Percentiles rank a stretch among this genome's conserved stretches.
Evolutionary conservation across 2,888 invertebrate genomes (phyloP).

Genomic region (Strigamia transsilvanica): DNA sequence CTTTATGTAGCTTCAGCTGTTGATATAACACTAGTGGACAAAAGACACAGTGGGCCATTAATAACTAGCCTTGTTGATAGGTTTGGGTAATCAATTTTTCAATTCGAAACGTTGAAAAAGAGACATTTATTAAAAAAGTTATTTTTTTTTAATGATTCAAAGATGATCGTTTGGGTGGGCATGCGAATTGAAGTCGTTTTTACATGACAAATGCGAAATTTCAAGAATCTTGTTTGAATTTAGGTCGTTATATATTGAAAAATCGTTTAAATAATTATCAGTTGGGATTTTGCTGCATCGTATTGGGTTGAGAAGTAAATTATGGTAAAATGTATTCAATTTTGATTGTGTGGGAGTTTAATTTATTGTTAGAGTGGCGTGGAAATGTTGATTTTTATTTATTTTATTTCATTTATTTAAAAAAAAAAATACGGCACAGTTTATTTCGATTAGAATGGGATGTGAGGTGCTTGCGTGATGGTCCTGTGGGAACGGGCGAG

Average conservation of each 20-base stretch:
- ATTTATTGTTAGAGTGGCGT: neutral
- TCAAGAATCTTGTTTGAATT: neutral
- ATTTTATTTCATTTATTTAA: neutral
- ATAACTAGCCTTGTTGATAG: slow-evolving; percentile 2
- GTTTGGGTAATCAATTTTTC: neutral
- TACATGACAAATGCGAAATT: neutral
- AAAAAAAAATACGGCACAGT: neutral
- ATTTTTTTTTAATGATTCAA: too few species aligned
- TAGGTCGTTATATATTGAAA: neutral
- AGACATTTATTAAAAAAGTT: neutral
- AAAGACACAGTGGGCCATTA: slow-evolving; percentile 25
- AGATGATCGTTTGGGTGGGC: too few species aligned
- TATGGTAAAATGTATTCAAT: neutral
- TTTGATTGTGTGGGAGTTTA: neutral
- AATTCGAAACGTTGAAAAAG: neutral
- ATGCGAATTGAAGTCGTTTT: too few species aligned
- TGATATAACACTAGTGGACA: slow-evolving; percentile 31
- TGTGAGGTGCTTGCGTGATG: slow-evolving; percentile 32
- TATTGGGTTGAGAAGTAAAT: neutral
- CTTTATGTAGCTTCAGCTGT: slow-evolving; percentile 40
- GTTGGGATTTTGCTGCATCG: neutral
- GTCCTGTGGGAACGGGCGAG: slow-evolving; percentile 49
- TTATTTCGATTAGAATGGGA: slow-evolving; percentile 13
- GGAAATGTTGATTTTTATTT: neutral
- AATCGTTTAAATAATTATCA: neutral